Base-by-base conservation (phyloP, 2,888 invertebrate genomes). In the Xestia ashworthii region DNA sequence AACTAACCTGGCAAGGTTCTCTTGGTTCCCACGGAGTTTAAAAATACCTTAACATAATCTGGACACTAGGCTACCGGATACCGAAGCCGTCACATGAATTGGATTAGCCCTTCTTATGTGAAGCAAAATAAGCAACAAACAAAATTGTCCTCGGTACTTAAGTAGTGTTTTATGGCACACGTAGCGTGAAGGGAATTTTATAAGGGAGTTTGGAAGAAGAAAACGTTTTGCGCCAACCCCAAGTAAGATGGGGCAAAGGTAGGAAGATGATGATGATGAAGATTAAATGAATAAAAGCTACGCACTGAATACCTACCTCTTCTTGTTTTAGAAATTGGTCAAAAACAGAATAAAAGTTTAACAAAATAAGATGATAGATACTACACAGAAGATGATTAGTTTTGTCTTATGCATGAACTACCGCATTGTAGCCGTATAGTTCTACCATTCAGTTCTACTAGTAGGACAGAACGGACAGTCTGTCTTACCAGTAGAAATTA, bases 51-150 rank as follows among this genome's bases (percentile, higher is more conserved):
- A 73, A 69, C 38, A 80, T 80, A 69, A 80, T 80, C 80, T 80
- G 69, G 32, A 60, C 74, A 80, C 41, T 71, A 62, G 75, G 71
- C 44, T 48, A 82, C 38, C 68, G 76, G 77, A 82, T 77, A 81
- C 66, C 44, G 77, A 82, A 82, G 82, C 81, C 72, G 72, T 62
- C 82, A 82, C 65, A 81, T 71, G 58, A 70, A 81, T 81, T 81
- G 71, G 76, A 81, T 81, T 81, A 81, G 71, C 76, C 67, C 71
- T 68, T 68, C 76, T 76, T 81, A 81, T 64, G 38, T 69, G 44
- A 50, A 80, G 69, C 81, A 77, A 77, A 64, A 38, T 58, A 68
- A 69, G 44, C 80, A 62, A 76, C 67, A 76, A 48, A 75, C 69
- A 41, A 67, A 70, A 66, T 67, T 32, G 38, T 38, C 16, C 8